Evolutionary conservation across 2,797 vertebrate species (phyloP).

Genomic region (Liasis olivaceus): DNA sequence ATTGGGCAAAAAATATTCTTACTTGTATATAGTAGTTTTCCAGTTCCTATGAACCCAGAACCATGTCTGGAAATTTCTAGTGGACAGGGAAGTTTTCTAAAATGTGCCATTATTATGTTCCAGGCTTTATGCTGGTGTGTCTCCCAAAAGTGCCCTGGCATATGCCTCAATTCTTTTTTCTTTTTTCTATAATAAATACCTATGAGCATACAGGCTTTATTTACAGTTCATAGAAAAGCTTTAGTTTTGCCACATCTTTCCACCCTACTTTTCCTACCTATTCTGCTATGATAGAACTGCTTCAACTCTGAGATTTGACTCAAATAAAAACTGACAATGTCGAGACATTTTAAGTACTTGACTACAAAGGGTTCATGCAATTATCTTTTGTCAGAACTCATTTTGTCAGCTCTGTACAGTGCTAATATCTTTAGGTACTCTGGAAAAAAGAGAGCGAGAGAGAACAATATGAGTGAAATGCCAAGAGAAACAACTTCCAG

Average conservation of each 20-base stretch:
- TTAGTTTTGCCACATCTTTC: background rate
- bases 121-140: background rate
- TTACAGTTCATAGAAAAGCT: accelerated
- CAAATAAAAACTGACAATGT: constrained; percentile 74
- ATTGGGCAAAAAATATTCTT: background rate
- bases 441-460: constrained; percentile 27
- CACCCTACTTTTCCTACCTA: background rate
- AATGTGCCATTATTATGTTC: background rate
- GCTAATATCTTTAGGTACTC: constrained; percentile 57
- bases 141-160: background rate
- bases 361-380: constrained; percentile 60
- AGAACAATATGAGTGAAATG: constrained; percentile 33
- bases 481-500: background rate
- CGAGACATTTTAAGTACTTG: constrained; percentile 40
- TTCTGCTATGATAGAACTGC: constrained; percentile 13
- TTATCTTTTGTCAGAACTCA: constrained; percentile 77
- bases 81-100: background rate
- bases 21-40: background rate
- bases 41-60: background rate
- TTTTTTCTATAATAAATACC: background rate
- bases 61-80: background rate
- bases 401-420: constrained; percentile 57
- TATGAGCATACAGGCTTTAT: accelerated
- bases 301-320: constrained; percentile 47
- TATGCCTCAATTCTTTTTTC: accelerated